Evolutionary conservation across 2,113 vertebrate species (phyloP).

Genomic region (Oncorhynchus masou): DNA sequence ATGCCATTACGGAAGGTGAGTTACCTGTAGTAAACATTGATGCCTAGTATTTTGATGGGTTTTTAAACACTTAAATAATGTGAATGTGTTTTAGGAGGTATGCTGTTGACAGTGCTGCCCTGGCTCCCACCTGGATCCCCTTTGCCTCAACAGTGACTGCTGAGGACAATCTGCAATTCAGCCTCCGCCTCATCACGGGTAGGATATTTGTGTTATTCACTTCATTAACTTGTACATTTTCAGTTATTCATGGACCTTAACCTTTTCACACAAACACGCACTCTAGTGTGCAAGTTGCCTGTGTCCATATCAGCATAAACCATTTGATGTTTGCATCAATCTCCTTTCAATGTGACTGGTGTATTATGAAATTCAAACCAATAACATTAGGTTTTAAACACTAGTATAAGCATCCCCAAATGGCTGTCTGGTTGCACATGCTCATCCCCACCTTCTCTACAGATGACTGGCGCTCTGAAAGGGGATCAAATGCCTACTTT

Average conservation of each 20-base stretch:
- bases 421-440: background rate
- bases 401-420: background rate
- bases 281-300: background rate
- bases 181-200: conserved; percentile 34
- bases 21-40: background rate
- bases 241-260: background rate
- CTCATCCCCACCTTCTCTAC: background rate
- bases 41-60: too few relatives aligned
- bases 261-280: background rate
- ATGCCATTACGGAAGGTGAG: conserved; percentile 34
- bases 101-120: conserved; percentile 21
- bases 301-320: background rate
- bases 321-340: background rate
- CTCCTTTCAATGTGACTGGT: background rate
- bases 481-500: conserved; percentile 15
- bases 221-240: background rate
- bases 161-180: conserved; percentile 20
- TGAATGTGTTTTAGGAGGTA: background rate
- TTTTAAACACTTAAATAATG: background rate
- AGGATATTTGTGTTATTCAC: background rate
- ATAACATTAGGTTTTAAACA: background rate
- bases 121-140: conserved; percentile 30
- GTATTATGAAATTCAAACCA: background rate
- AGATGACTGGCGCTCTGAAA: conserved; percentile 27
- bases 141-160: background rate